These are phyloP conservation scores for Pituophis catenifer DNA, from an alignment of 2,113 vertebrate genomes.

Conservation along the genomic window DNA sequence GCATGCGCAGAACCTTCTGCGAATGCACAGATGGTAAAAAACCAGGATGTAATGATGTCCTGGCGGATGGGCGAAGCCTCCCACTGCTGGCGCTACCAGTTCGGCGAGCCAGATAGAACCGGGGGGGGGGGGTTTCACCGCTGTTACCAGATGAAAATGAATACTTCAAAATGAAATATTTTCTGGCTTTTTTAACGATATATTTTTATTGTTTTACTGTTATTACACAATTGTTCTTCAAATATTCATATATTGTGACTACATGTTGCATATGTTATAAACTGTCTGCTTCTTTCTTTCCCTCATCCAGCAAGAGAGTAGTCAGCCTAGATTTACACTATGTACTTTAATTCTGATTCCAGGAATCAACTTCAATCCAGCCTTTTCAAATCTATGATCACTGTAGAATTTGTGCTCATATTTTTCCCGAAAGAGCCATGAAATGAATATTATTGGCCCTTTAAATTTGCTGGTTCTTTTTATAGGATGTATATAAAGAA, in stretches of 20 bases:
- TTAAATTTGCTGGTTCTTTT: not conserved
- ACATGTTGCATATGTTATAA: not conserved
- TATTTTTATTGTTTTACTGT: no score
- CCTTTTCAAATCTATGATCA: not conserved
- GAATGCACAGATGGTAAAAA: no score
- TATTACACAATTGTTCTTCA: not conserved
- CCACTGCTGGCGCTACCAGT: no score
- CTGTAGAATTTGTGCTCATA: not conserved
- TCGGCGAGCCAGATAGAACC: no score
- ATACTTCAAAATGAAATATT: no score
- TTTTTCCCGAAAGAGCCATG: not conserved
- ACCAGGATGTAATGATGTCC: no score
- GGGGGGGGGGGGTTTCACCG: no score
- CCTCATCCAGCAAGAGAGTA: not conserved
- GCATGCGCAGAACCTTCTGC: no score
- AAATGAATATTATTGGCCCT: not conserved
- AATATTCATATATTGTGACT: not conserved
- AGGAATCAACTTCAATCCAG: not conserved
- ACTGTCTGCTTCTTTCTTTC: not conserved
- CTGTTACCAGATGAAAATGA: not conserved
- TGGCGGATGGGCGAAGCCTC: no score
- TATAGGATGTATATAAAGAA: not conserved
- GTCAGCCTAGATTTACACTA: not conserved
- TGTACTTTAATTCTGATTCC: not conserved
- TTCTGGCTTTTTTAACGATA: no score